These are phyloP conservation scores for Druon quercuslanigerum DNA, from an alignment of 1,140 invertebrate species.

Conservation along the genomic window DNA sequence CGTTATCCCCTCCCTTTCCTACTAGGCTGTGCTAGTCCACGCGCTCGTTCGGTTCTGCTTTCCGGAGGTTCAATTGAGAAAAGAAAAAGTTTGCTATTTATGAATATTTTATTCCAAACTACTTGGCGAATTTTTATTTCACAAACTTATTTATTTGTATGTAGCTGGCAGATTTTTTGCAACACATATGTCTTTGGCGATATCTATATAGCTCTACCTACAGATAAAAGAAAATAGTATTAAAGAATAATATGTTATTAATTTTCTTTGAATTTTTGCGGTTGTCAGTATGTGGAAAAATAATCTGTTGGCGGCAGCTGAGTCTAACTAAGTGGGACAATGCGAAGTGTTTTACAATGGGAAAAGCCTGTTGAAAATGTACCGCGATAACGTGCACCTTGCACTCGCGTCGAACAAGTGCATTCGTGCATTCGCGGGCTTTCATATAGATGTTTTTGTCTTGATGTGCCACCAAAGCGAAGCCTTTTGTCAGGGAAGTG, in stretches of 20 bases:
- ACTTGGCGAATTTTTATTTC: too few relatives aligned
- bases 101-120: too few relatives aligned
- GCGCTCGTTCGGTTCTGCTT: too few relatives aligned
- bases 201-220: background rate
- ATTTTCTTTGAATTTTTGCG: background rate
- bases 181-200: too few relatives aligned
- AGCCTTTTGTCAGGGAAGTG: slow-evolving; percentile 6
- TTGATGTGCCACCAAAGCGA: slow-evolving; percentile 16
- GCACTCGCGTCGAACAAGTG: slow-evolving; percentile 20
- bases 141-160: too few relatives aligned
- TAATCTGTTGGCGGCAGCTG: slow-evolving; percentile 21
- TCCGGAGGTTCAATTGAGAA: too few relatives aligned
- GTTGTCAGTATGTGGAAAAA: slow-evolving; percentile 1
- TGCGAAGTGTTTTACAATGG: slow-evolving; percentile 21
- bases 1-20: too few relatives aligned
- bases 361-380: slow-evolving; percentile 25
- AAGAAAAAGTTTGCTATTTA: too few relatives aligned
- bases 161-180: too few relatives aligned
- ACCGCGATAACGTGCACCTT: slow-evolving; percentile 30
- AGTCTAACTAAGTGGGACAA: slow-evolving; percentile 2
- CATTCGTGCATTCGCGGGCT: background rate
- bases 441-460: slow-evolving; percentile 22
- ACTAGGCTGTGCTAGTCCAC: too few relatives aligned
- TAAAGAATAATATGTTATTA: background rate
- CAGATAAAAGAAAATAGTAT: background rate